Conservation (phyloP, 2,888 invertebrate genomes). For the Synanthedon tipuliformis region DNA sequence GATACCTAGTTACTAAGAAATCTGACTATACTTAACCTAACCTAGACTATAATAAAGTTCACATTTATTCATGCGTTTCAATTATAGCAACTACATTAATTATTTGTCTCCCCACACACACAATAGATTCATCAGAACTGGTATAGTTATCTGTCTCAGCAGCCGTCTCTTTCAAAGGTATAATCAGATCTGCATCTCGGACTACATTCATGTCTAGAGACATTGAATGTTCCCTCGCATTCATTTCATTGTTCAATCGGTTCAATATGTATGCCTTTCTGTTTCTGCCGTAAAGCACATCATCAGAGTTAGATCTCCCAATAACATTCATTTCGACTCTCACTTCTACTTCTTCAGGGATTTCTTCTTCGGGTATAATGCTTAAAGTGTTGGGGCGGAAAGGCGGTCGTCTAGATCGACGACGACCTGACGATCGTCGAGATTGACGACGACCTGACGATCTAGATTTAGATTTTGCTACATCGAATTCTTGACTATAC, state of each 20-base stretch:
- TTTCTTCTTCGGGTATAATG: background rate
- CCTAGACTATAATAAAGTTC: no score
- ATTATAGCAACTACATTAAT: conserved; percentile 1
- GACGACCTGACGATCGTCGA: conserved; percentile 14
- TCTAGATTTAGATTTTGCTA: conserved; percentile 19
- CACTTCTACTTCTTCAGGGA: no score
- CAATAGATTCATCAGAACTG: conserved; percentile 6
- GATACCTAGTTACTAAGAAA: no score
- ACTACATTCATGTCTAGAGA: conserved; percentile 17
- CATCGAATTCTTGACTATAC: conserved; percentile 31
- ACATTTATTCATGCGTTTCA: no score
- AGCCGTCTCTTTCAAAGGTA: background rate
- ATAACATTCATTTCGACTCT: conserved; percentile 14
- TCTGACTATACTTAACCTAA: no score
- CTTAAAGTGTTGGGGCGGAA: conserved; percentile 23
- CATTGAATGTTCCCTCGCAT: conserved; percentile 23
- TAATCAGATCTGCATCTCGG: background rate
- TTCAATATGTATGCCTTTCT: conserved; percentile 24
- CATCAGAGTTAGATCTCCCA: conserved; percentile 44
- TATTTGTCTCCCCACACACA: conserved; percentile 5
- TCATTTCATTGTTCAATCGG: conserved; percentile 10
- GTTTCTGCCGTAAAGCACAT: conserved; percentile 34
- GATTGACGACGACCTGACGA: conserved; percentile 22
- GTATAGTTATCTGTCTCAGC: background rate
- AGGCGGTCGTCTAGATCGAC: conserved; percentile 38